Evolutionary conservation across 2,113 vertebrate species (phyloP), one percentile per base, ranked within the genome.

Genomic region (Tragelaphus scriptus): DNA sequence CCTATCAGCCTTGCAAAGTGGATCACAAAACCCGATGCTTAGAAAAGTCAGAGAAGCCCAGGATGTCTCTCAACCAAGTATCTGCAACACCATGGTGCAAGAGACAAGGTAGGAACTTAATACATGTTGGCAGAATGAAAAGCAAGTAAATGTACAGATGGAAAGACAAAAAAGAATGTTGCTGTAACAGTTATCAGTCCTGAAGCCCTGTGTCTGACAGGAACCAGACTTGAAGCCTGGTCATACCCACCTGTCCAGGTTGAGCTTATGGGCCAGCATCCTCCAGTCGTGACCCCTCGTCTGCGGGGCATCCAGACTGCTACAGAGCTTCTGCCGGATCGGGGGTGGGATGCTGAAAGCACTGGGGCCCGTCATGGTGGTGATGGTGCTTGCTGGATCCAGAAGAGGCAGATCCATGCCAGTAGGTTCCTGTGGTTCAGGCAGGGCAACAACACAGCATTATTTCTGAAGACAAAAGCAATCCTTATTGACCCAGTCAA

Each of bases 301-400:
- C 98, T 99, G 99, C 0, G 99, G 99, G 0, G 99, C 99, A 1
- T 99, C 99, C 98, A 99, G 99, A 98, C 99, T 99, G 98, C 99
- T 99, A 85, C 99, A 99, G 93, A 99, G 99, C 98, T 99, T 99
- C 99, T 99, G 99, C 85, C 99, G 98, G 97, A 99, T 99, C 0
- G 99, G 99, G n/a, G 99, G 99, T 0, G 99, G 99, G 92, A 99
- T 99, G 96, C 99, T 99, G 98, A 99, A 99, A 16, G 99, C 99
- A 0, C 99, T 99, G 30, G 99, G 99, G 17, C 99, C 99, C 25
- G 99, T 99, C 94, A 99, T 98, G 9, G 99, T 99, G 49, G 99
- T 99, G 98, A 99, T 98, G 94, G 99, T 99, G 98, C 98, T 99
- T 0, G 99, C 99, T 1, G 99, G 99, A 77, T 99, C 99, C 99